Conservation (phyloP, 2,888 invertebrate species). For the Dioctria linearis region DNA sequence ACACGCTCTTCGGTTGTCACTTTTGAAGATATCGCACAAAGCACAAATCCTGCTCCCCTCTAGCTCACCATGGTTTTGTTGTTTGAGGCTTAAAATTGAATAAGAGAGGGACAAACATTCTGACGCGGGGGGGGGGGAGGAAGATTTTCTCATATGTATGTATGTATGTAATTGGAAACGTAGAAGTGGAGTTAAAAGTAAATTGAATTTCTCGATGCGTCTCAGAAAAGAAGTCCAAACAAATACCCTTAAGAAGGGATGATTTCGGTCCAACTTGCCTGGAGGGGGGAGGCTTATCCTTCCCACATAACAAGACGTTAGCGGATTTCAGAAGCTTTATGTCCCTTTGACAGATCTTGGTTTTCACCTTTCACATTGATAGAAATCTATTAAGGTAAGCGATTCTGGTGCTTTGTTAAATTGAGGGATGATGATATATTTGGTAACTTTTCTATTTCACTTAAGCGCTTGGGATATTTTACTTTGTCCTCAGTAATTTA, state of each 20-base stretch:
- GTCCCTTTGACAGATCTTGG: background rate
- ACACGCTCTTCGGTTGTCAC: slow-evolving; percentile 55
- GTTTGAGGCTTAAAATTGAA: slow-evolving; percentile 44
- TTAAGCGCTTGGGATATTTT: no score
- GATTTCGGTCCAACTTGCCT: slow-evolving; percentile 19
- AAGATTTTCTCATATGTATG: background rate
- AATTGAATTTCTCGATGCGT: slow-evolving; percentile 28
- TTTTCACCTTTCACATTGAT: slow-evolving; percentile 17
- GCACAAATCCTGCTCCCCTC: slow-evolving; percentile 37
- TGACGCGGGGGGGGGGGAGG: background rate
- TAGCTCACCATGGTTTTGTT: slow-evolving; percentile 43
- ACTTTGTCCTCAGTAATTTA: no score
- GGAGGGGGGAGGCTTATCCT: slow-evolving; percentile 14
- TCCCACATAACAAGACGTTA: slow-evolving; percentile 44
- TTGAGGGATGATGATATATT: slow-evolving; percentile 1
- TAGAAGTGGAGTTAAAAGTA: slow-evolving; percentile 8
- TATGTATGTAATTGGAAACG: background rate
- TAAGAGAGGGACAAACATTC: slow-evolving; percentile 1
- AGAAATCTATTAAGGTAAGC: slow-evolving; percentile 42
- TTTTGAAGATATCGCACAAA: slow-evolving; percentile 39
- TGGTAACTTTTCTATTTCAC: background rate
- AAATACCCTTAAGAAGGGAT: slow-evolving; percentile 28
- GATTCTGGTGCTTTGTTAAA: slow-evolving; percentile 37
- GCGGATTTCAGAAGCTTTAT: slow-evolving; percentile 22
- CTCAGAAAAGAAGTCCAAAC: slow-evolving; percentile 12